A percentile compares a stretch with the other conserved stretches of the same genome.
Conservation (phyloP, 2,888 invertebrate genomes). For the Hydrotaea cyrtoneurina region DNA sequence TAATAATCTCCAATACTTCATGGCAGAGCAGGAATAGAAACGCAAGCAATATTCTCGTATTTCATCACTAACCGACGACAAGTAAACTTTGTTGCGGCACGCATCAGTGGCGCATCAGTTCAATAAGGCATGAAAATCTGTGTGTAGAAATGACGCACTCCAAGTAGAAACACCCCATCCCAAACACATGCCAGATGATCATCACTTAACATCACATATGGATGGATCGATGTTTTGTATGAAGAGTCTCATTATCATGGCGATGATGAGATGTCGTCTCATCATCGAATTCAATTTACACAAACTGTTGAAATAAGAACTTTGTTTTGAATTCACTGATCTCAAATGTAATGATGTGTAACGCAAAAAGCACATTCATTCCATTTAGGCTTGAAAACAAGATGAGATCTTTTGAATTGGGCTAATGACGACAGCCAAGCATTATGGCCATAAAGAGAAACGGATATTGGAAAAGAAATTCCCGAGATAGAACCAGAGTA, state of each 20-base stretch:
- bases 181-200: not conserved
- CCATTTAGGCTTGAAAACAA: not conserved
- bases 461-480: slow-evolving; percentile 24
- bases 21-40: slow-evolving; percentile 14
- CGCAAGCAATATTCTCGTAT: slow-evolving; percentile 5
- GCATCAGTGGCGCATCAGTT: slow-evolving; percentile 36
- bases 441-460: not conserved
- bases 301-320: slow-evolving; percentile 27
- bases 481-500: too few species aligned
- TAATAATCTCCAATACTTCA: slow-evolving; percentile 47
- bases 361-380: slow-evolving; percentile 23
- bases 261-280: slow-evolving; percentile 24
- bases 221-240: not conserved
- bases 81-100: slow-evolving; percentile 32
- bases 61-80: slow-evolving; percentile 48
- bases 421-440: slow-evolving; percentile 53
- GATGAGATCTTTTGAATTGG: slow-evolving; percentile 46
- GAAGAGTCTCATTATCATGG: not conserved
- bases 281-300: slow-evolving; percentile 26
- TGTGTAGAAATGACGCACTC: not conserved
- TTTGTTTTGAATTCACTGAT: slow-evolving; percentile 36
- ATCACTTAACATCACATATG: slow-evolving; percentile 6
- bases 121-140: slow-evolving; percentile 35
- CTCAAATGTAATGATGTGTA: slow-evolving; percentile 49
- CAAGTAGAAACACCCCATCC: not conserved